Evolutionary conservation across 2,888 invertebrate genomes (phyloP), one percentile per base, ranked within the genome.

Genomic region (Amphimallon solstitiale): DNA sequence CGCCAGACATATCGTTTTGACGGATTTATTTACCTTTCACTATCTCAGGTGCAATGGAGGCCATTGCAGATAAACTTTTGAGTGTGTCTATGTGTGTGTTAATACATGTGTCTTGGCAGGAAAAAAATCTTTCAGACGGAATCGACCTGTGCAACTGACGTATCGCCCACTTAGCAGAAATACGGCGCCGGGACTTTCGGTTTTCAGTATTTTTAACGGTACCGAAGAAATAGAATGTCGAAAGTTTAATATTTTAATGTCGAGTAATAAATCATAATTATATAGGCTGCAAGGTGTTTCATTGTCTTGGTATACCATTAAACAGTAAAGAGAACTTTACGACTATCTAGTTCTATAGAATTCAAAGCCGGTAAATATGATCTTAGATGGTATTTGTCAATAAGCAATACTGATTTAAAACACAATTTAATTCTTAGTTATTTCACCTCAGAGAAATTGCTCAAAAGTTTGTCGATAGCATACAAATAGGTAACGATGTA

Each of bases 21-120:
- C 59, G 40, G 67, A 69, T 70, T 69, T 69, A 70, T 69, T 63
- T 62, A 67, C 70, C 70, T 70, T 70, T 69, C 70, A 69, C 70
- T 66, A 59, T 67, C 67, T 67, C 67, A 67, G 67, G 67, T 67
- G 67, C 35, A 67, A 59, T 29, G 43, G 56, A 59, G 56, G 56
- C 56, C 56, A 43, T n/a, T 59, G 15, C 43, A 49, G 56, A 59
- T 45, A 59, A 43, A 56, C 43, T 29, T 14, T 14, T 43, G 56
- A n/a, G 23, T 54, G 12, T 21, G 38, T 38, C 7, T 38, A 6
- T 43, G 9, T 21, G 15, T 43, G 15, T 29, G 40, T 40, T 40
- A 43, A 40, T 29, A 29, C 29, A 3, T 40, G 40, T 23, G 40
- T 15, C 15, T 52, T 19, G 29, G 43, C 56, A 43, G 23, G 56